Percentiles rank a stretch among this genome's conserved stretches.
Conservation (phyloP, 2,888 invertebrate genomes). For the Venustoraphidia nigricollis region DNA sequence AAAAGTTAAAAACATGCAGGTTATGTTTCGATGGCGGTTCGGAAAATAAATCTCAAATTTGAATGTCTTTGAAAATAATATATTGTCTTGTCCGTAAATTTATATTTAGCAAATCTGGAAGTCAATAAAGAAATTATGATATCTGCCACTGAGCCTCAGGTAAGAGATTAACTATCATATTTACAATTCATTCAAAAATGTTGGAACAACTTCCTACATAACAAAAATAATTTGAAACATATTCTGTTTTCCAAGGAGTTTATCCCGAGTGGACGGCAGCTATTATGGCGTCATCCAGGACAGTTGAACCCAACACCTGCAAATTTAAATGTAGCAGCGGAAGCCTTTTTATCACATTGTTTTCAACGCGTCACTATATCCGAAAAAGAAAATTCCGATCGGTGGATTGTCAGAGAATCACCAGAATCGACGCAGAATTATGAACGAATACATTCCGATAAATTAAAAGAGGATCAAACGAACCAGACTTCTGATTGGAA, state of each 20-base stretch:
- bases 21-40: too few species aligned
- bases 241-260: slow-evolving; percentile 47
- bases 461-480: slow-evolving; percentile 9
- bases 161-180: slow-evolving; percentile 19
- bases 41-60: too few species aligned
- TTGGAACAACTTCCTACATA: too few species aligned
- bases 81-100: too few species aligned
- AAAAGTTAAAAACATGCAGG: too few species aligned
- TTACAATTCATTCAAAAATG: slow-evolving; percentile 3
- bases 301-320: slow-evolving; percentile 36
- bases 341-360: slow-evolving; percentile 52
- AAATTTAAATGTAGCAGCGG: slow-evolving; percentile 33
- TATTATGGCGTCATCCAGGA: slow-evolving; percentile 60
- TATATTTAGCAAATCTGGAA: slow-evolving; percentile 67
- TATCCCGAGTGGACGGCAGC: slow-evolving; percentile 75
- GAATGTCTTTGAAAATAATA: too few species aligned
- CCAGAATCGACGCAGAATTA: slow-evolving; percentile 28
- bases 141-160: slow-evolving; percentile 83
- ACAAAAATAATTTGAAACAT: slow-evolving; percentile 1
- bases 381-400: slow-evolving; percentile 36
- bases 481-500: slow-evolving; percentile 4
- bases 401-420: slow-evolving; percentile 41
- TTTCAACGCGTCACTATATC: slow-evolving; percentile 63
- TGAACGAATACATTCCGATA: slow-evolving; percentile 7
- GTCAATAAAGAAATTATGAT: slow-evolving; percentile 70